Conservation (phyloP, 1,140 invertebrate genomes). For the Drosophila melanogaster region Release_6_plus_ISO1_MT NT_033779.5:4826501-4827000, state of each 20-base stretch:
- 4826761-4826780: constrained; percentile 89
- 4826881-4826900: constrained; percentile 89
- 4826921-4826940: constrained; percentile 93
- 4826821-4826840: constrained; percentile 90
- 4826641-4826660: constrained; percentile 93
- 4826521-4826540: constrained; percentile 91
- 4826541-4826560: constrained; percentile 93
- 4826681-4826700: constrained; percentile 88
- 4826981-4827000: constrained; percentile 90
- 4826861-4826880: constrained; percentile 87
- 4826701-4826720: constrained; percentile 91
- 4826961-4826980: constrained; percentile 91
- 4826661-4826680: constrained; percentile 91
- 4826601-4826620: constrained; percentile 35
- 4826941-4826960: constrained; percentile 92
- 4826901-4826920: constrained; percentile 91
- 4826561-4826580: constrained; percentile 87
- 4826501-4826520: constrained; percentile 94
- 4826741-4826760: constrained; percentile 92
- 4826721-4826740: constrained; percentile 91
- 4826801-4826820: constrained; percentile 90
- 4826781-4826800: constrained; percentile 86
- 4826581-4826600: neutral
- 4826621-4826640: constrained; percentile 90
- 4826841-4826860: constrained; percentile 86